Base-by-base conservation (phyloP, 2,888 invertebrate species). In the Alsophila aescularia region DNA sequence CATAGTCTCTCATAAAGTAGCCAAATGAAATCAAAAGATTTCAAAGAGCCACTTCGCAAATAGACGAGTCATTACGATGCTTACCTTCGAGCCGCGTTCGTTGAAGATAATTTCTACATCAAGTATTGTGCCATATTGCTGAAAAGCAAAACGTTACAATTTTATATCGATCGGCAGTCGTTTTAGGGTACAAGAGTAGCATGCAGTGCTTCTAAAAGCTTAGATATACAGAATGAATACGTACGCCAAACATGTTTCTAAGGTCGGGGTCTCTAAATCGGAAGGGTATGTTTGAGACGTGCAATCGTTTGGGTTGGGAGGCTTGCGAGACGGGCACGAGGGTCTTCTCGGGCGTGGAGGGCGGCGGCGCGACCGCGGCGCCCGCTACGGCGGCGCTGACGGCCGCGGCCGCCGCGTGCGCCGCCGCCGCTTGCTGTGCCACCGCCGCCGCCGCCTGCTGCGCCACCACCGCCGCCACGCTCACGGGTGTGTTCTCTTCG, bases 51-150 rank as follows among this genome's bases (percentile, higher is more conserved):
- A 82, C 85, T 82, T 69, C 66, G 48, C 60, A 66, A 63, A 54
- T 44, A 42, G 52, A 54, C 53, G 52, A 64, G 63, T 64, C 58
- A 54, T 62, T 75, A 69, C 58, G 65, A 63, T 77, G 88, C 97
- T 96, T 96, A 99, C 99, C 98, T 99, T 99, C 77, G 99, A 99
- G 91, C 99, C 99, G 75, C 99, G 95, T 93, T 99, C 99, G 93
- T 99, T 99, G 95, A 99, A 99, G 91, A 99, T 99, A 83, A 99
- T 99, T 95, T 99, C 99, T 92, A 99, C 99, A 93, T 99, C 99
- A 90, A 99, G 95, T 88, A 99, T 99, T 81, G 96, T 96, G 87
- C 99, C 99, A 93, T 97, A 99, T 96, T 98, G 98, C 98, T 98
- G 94, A 83, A 95, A 95, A 87, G 83, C 78, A 92, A 92, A 89